phyloP scores from a whole-genome alignment of 1,140 invertebrate genomes.

The Drosophila pectinifera region DNA sequence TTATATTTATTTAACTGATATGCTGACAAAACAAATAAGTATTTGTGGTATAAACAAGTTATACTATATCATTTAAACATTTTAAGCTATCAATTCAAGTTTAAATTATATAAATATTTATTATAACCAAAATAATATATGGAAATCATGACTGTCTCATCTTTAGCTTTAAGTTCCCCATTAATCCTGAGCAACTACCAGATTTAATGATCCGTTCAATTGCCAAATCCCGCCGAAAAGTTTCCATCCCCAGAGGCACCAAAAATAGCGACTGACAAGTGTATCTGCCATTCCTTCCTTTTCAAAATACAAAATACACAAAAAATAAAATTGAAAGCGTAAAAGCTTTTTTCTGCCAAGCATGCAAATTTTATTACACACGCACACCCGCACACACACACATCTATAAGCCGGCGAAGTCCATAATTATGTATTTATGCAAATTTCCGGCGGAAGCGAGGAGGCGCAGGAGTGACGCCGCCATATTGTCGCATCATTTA shows the following conservation, averaged over 20 bases:
- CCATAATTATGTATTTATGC: conserved; percentile 78
- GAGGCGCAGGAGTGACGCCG: conserved; percentile 37
- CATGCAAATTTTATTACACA: conserved; percentile 50
- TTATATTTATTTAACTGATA: no score
- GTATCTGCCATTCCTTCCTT: conserved; percentile 7
- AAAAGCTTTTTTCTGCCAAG: conserved; percentile 53
- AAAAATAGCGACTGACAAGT: conserved; percentile 34
- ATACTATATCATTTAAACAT: background rate
- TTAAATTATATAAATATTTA: background rate
- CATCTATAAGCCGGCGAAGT: conserved; percentile 27
- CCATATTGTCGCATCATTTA: conserved; percentile 82
- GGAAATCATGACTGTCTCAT: background rate
- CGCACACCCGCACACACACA: background rate
- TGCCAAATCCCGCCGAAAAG: conserved; percentile 17
- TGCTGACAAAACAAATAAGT: no score
- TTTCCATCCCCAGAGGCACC: conserved; percentile 20
- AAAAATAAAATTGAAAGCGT: conserved; percentile 18
- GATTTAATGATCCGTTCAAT: conserved; percentile 41
- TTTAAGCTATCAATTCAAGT: no score
- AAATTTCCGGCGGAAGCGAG: conserved; percentile 51
- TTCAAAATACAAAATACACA: background rate
- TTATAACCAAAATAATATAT: background rate
- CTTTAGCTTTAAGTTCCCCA: background rate
- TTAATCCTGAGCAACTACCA: conserved; percentile 17
- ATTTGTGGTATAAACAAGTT: no score